Evolutionary conservation across 2,888 invertebrate genomes (phyloP).

Genomic region (Nyleta sp.): DNA sequence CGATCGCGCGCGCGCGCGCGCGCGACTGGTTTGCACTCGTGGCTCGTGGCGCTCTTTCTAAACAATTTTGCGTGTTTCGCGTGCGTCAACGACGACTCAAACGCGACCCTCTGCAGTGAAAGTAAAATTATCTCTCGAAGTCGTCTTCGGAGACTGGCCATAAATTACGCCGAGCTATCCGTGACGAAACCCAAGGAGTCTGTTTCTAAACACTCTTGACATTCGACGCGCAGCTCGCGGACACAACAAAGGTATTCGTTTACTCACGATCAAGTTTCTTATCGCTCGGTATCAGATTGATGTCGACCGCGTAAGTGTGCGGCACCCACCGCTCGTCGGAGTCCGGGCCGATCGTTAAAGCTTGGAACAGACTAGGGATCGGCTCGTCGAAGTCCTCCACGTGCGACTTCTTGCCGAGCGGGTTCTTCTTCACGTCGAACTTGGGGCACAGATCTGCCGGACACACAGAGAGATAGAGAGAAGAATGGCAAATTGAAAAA

Average conservation of each 20-base stretch:
- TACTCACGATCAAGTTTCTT: slow-evolving; percentile 56
- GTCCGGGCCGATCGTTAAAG: slow-evolving; percentile 91
- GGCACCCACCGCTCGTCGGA: slow-evolving; percentile 91
- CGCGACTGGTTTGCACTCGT: not conserved
- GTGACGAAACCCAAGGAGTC: slow-evolving; percentile 22
- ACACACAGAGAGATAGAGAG: too few relatives aligned
- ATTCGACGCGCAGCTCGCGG: slow-evolving; percentile 8
- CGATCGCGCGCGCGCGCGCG: too few relatives aligned
- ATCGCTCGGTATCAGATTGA: slow-evolving; percentile 72
- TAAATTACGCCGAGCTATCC: slow-evolving; percentile 22
- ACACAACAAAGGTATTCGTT: slow-evolving; percentile 32
- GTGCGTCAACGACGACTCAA: too few relatives aligned
- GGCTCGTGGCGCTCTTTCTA: not conserved
- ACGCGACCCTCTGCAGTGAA: slow-evolving; percentile 24
- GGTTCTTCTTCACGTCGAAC: slow-evolving; percentile 89
- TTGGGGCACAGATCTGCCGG: slow-evolving; percentile 93
- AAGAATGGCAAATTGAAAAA: too few relatives aligned
- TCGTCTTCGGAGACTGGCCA: slow-evolving; percentile 6
- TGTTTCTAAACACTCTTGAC: slow-evolving; percentile 13
- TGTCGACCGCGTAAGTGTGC: slow-evolving; percentile 91
- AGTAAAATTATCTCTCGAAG: slow-evolving; percentile 20
- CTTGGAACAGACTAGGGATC: slow-evolving; percentile 92
- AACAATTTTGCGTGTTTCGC: too few relatives aligned
- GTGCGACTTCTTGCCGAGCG: slow-evolving; percentile 90
- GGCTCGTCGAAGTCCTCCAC: slow-evolving; percentile 93